Conservation (phyloP, 2,888 invertebrate species). For the Dascillus cervinus region DNA sequence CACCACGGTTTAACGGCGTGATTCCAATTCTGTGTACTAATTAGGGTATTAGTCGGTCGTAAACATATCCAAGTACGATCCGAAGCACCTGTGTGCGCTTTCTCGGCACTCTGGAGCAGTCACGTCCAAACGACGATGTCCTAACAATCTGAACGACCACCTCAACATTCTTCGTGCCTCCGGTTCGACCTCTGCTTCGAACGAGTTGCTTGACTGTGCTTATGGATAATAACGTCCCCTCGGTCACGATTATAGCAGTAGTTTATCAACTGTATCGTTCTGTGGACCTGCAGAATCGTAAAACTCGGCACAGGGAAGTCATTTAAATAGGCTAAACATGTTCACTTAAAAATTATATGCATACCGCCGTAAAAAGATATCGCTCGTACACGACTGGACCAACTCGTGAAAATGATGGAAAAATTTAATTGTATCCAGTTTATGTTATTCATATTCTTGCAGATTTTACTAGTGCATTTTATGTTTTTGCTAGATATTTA, state of each 20-base stretch:
- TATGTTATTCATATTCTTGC: too few relatives aligned
- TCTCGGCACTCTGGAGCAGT: slow-evolving; percentile 16
- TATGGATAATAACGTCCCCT: slow-evolving; percentile 23
- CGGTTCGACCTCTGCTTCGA: background rate
- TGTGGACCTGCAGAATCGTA: slow-evolving; percentile 19
- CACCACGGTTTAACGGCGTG: slow-evolving; percentile 14
- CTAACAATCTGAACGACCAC: slow-evolving; percentile 14
- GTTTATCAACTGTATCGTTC: slow-evolving; percentile 21
- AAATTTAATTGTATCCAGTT: too few relatives aligned
- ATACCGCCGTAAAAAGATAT: too few relatives aligned
- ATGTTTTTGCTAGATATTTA: too few relatives aligned
- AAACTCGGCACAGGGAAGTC: too few relatives aligned
- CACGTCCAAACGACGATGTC: slow-evolving; percentile 18
- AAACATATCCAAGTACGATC: slow-evolving; percentile 18
- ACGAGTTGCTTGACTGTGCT: slow-evolving; percentile 15
- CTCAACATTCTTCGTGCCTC: slow-evolving; percentile 1
- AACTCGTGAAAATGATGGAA: too few relatives aligned
- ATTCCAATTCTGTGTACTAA: slow-evolving; percentile 22
- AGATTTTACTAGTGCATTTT: too few relatives aligned
- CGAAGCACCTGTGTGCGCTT: slow-evolving; percentile 17
- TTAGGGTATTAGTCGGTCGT: slow-evolving; percentile 22
- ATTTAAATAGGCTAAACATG: too few relatives aligned
- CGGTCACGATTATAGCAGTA: slow-evolving; percentile 22
- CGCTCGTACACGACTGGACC: too few relatives aligned
- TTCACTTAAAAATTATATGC: too few relatives aligned